Percentiles rank a stretch among this genome's conserved stretches.
Evolutionary conservation across 2,888 invertebrate species (phyloP).

Genomic region (Branchellion lobata): DNA sequence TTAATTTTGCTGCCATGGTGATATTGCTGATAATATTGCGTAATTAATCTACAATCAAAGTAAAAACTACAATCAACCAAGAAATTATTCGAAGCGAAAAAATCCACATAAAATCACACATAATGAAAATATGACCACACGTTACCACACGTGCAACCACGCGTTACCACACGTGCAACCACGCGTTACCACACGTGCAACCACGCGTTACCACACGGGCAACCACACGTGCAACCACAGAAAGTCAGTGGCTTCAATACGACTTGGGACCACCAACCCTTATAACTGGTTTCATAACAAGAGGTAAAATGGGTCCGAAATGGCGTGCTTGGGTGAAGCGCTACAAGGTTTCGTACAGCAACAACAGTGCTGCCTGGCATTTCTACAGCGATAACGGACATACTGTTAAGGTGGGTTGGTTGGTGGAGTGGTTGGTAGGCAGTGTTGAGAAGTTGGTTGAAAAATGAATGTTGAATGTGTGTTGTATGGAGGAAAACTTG

Average conservation of each 20-base stretch:
- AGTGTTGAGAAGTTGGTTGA: no score
- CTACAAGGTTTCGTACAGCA: constrained; percentile 66
- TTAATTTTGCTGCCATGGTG: no score
- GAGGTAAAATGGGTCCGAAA: constrained; percentile 64
- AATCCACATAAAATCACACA: no score
- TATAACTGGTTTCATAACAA: constrained; percentile 65
- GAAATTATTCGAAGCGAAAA: no score
- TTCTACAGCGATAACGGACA: constrained; percentile 65
- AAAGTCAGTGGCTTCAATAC: constrained; percentile 65
- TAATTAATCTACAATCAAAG: no score
- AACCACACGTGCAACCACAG: constrained; percentile 58
- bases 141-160: background rate
- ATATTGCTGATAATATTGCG: no score
- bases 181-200: background rate
- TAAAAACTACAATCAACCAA: no score
- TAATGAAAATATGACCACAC: no score
- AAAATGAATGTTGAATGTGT: no score
- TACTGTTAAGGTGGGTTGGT: constrained; percentile 52
- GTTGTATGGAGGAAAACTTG: no score
- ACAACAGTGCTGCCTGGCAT: constrained; percentile 64
- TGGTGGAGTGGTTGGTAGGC: no score
- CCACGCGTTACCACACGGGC: no score
- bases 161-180: background rate
- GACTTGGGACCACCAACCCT: constrained; percentile 66
- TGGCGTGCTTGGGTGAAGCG: constrained; percentile 65